Base-by-base conservation (phyloP, 2,888 invertebrate species). In the Anoncus sp. region DNA sequence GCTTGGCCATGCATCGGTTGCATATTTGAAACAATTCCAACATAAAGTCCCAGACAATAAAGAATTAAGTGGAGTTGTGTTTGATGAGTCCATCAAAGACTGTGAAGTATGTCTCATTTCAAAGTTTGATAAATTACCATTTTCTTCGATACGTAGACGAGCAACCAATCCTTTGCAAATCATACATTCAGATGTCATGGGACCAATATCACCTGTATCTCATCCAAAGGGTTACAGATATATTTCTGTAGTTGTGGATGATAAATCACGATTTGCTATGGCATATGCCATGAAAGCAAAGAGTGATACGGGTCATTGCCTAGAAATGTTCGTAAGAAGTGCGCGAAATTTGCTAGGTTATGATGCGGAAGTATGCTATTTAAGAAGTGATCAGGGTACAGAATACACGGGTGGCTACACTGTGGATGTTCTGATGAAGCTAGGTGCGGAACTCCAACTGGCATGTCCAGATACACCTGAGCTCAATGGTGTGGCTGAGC, bases 141-240 rank as follows among this genome's bases (percentile, higher is more conserved):
- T 82, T 40, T 10, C 5, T 24, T 63, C 69, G 45, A 55, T 47
- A 27, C 63, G 81, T 47, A 72, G 27, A 35, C 62, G 59, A 67
- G 81, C 83, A 2, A 74, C 74, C 10, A 22, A 49, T 47, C 80
- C 82, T 10, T 57, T 84, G 12, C 78, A 82, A 45, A 82, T 78
- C 38, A 73, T 85, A 22, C 82, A 84, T 72, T 75, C 78, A 1
- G 83, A 85, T 65, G 75, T 77, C 2, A 84, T 83, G 81, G 79
- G 83, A 5, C 66, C 74, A 18, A 81, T 83, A 1, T 74, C 53
- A 40, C 81, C 75, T 35, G 27, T 57, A 35, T 75, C 83, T n/a
- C 72, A 73, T 69, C 83, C 84, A 16, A 67, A 69, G 20, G 76
- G 65, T 14, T 72, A 78, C 47, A 75, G 47, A 77, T 83, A 74